A percentile compares a stretch with the other conserved stretches of the same genome.
phyloP scores from a whole-genome alignment of 2,797 vertebrate genomes.

The Rhincodon typus region DNA sequence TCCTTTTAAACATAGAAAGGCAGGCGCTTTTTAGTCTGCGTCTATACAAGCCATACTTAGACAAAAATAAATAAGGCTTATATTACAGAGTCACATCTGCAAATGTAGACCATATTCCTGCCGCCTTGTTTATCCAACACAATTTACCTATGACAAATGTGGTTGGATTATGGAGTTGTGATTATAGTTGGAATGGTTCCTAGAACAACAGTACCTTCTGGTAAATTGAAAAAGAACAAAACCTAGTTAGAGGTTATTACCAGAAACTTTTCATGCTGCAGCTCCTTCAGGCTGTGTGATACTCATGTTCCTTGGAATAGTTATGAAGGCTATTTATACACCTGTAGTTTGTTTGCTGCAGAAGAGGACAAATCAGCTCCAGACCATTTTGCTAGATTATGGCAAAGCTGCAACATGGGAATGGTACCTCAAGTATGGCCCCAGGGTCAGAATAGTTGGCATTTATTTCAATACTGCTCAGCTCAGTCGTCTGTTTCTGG shows the following conservation, averaged over 20 bases:
- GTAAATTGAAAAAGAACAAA: slow-evolving; percentile 36
- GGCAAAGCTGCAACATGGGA: neutral
- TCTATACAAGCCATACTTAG: slow-evolving; percentile 29
- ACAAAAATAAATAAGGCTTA: slow-evolving; percentile 33
- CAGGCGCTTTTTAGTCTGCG: slow-evolving; percentile 23
- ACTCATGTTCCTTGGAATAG: slow-evolving; percentile 12
- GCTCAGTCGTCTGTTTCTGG: neutral
- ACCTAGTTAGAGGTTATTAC: slow-evolving; percentile 35
- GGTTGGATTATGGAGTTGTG: slow-evolving; percentile 28
- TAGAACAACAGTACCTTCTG: slow-evolving; percentile 37
- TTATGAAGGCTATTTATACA: slow-evolving; percentile 22
- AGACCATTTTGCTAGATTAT: slow-evolving; percentile 1
- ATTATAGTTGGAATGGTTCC: slow-evolving; percentile 35
- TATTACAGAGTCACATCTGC: slow-evolving; percentile 36
- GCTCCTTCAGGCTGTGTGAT: slow-evolving; percentile 1
- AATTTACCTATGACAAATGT: slow-evolving; percentile 37
- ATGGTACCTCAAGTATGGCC: slow-evolving; percentile 22
- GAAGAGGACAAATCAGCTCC: neutral
- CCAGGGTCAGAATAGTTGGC: slow-evolving; percentile 9
- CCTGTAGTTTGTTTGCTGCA: slow-evolving; percentile 33
- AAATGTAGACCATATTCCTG: slow-evolving; percentile 36
- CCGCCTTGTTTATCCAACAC: slow-evolving; percentile 36
- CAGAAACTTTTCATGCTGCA: slow-evolving; percentile 29
- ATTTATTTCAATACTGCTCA: slow-evolving; percentile 8
- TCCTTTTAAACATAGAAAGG: slow-evolving; percentile 7